Conservation (phyloP, 2,888 invertebrate genomes). For the Napeogenes inachia region DNA sequence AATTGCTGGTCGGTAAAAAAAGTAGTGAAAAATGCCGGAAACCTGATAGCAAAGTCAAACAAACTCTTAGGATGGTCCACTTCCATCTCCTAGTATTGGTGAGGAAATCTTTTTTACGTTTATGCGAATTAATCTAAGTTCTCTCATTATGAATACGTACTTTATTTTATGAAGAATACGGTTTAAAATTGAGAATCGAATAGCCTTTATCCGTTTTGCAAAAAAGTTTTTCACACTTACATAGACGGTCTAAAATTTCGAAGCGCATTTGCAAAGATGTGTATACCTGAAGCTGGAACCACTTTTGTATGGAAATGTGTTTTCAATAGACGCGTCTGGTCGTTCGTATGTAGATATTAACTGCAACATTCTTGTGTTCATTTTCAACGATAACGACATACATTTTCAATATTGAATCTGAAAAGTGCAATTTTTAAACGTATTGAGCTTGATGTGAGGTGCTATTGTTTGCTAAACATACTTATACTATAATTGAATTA, state of each 20-base stretch:
- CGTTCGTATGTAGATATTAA: constrained; percentile 24
- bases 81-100: constrained; percentile 47
- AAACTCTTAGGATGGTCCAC: constrained; percentile 54
- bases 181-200: constrained; percentile 13
- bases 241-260: constrained; percentile 43
- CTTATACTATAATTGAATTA: too few species aligned
- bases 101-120: constrained; percentile 24
- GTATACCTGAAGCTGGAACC: constrained; percentile 49
- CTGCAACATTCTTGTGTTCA: constrained; percentile 19
- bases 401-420: constrained; percentile 1
- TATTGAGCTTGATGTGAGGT: too few species aligned
- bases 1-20: constrained; percentile 44
- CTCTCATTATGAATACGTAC: constrained; percentile 1
- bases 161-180: constrained; percentile 8
- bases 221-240: constrained; percentile 28
- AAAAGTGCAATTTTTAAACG: constrained; percentile 14
- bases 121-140: constrained; percentile 9
- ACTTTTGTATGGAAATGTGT: constrained; percentile 60
- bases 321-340: constrained; percentile 36
- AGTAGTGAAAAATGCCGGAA: constrained; percentile 49
- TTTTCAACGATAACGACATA: constrained; percentile 3
- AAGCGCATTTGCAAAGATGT: constrained; percentile 55
- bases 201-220: constrained; percentile 11
- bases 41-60: constrained; percentile 53
- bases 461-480: too few species aligned